Conservation (phyloP, 1,140 invertebrate species). For the Holcopasites calliopsidis region DNA sequence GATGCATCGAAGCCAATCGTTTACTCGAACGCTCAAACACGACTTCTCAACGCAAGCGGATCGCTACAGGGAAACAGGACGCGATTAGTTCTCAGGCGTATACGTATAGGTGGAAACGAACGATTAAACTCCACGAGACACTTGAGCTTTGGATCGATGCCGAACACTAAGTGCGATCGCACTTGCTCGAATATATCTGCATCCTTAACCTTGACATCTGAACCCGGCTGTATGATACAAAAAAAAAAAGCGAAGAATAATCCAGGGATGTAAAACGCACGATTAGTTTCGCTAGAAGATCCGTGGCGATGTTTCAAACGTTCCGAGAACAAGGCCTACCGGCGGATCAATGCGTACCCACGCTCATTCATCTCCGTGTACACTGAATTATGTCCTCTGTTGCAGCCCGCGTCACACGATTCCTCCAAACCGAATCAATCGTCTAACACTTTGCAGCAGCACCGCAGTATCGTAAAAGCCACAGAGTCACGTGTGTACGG, state of each 20-base stretch:
- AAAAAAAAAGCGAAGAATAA: neutral
- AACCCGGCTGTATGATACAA: neutral
- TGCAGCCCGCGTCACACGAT: neutral
- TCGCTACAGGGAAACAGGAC: no score
- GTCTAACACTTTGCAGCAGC: neutral
- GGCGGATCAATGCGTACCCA: constrained; percentile 12
- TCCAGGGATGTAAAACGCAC: no score
- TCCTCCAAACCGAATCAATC: neutral
- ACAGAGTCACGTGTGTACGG: neutral
- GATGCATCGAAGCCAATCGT: neutral
- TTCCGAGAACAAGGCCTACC: constrained; percentile 5
- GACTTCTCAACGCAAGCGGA: no score
- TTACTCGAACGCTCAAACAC: no score
- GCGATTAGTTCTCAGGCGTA: neutral
- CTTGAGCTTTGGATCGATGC: constrained; percentile 60
- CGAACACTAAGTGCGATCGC: constrained; percentile 33
- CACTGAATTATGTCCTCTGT: neutral
- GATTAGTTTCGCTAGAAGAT: no score
- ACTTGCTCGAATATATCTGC: constrained; percentile 49
- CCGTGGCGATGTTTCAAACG: no score
- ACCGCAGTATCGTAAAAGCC: neutral
- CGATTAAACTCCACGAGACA: constrained; percentile 11
- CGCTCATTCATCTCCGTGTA: constrained; percentile 2
- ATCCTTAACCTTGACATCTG: constrained; percentile 58
- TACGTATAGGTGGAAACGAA: neutral